A percentile compares a stretch with the other conserved stretches of the same genome.
Evolutionary conservation across 2,113 vertebrate genomes (phyloP).

Genomic region (Diphyllodes magnificus): DNA sequence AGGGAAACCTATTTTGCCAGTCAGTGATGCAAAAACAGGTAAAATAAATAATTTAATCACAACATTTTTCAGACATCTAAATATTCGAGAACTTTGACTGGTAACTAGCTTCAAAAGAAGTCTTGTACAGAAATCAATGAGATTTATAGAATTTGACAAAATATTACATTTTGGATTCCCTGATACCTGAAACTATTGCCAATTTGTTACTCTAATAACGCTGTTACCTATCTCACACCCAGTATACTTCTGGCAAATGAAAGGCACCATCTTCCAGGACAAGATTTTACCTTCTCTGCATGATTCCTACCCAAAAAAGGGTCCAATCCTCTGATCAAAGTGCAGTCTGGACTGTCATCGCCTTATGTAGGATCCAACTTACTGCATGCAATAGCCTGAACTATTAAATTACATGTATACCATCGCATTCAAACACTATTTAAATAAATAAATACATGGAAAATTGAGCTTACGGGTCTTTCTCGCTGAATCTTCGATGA

Average conservation of each 20-base stretch:
- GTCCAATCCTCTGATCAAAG: neutral
- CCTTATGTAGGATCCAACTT: neutral
- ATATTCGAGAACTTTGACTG: neutral
- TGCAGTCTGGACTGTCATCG: neutral
- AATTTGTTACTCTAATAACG: neutral
- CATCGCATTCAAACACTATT: neutral
- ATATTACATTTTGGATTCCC: neutral
- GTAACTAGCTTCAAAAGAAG: neutral
- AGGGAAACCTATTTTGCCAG: neutral
- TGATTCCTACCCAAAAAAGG: neutral
- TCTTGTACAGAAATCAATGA: neutral
- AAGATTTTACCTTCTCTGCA: neutral
- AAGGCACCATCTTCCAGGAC: accelerated
- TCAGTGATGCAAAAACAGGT: neutral
- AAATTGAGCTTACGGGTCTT: conserved; percentile 86
- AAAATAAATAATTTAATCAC: neutral
- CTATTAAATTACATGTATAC: neutral
- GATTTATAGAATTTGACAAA: neutral
- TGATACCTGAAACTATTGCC: neutral
- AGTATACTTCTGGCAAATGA: neutral
- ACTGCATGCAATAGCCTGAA: neutral
- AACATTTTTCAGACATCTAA: neutral
- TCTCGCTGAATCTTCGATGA: conserved; percentile 92
- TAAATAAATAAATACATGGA: neutral
- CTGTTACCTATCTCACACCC: neutral